Evolutionary conservation across 2,113 vertebrate genomes (phyloP), one percentile per base, ranked within the genome.

Genomic region (Antidorcas marsupialis): DNA sequence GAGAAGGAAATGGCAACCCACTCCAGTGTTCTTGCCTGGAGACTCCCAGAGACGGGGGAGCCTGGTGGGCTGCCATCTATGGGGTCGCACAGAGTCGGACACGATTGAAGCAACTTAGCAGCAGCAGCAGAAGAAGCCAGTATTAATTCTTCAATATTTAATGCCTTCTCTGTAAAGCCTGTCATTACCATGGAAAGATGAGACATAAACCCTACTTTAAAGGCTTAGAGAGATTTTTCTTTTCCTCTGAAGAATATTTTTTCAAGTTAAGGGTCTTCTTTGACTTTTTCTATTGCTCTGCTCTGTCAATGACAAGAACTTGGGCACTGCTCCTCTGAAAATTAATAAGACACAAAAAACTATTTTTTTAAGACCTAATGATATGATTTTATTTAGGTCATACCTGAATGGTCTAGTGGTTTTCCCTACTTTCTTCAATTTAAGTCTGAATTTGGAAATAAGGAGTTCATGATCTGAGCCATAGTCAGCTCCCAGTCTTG

Each of bases 1-100:
- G 57, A 59, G 25, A 59, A 59, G 25, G 25, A 59, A 59, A 59
- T 59, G 57, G 10, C 57, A 59, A 59, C 57, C 57, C 57, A 59
- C 57, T 59, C 57, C 57, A 59, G 25, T 59, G 57, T 27, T 59
- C 25, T 27, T 27, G 25, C 25, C 57, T 59, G 57, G 57, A 59
- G 25, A 5, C 11, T 27, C 57, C 25, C 57, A 59, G 25, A 4
- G 25, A 59, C 3, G 1, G 4, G 0, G 0, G 57, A 59, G 57
- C 25, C 57, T 59, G 57, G 25, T 11, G 10, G 25, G 25, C 57
- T 59, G 10, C 57, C 0, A 4, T 59, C 57, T 27, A 59, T 27
- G 25, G 57, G 57, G 57, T 27, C 25, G 0, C 53, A 55, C 53
- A 55, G 53, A 55, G 53, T 55, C 5, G 6, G 19, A 55, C 53